Percentiles rank a stretch among this genome's conserved stretches.
phyloP scores from a whole-genome alignment of 2,888 invertebrate genomes.

The Macaria notata region DNA sequence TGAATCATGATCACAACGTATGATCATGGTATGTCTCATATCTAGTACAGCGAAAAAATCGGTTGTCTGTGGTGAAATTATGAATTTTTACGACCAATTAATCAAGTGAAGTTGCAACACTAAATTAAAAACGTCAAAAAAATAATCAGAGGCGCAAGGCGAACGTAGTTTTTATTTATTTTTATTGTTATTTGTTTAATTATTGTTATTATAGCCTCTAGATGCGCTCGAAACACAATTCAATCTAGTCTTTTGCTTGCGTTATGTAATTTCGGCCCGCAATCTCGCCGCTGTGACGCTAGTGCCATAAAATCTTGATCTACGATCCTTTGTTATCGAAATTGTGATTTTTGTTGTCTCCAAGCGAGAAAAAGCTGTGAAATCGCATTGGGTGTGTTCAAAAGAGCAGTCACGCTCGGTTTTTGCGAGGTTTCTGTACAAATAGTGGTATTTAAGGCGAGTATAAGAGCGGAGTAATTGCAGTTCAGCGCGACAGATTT shows the following conservation, averaged over 20 bases:
- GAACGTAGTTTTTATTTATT: constrained; percentile 62
- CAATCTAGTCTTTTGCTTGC: constrained; percentile 67
- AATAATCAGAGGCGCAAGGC: constrained; percentile 73
- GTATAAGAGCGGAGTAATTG: neutral
- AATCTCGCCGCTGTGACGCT: constrained; percentile 59
- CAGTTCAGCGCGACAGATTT: constrained; percentile 40
- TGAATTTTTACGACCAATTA: constrained; percentile 70
- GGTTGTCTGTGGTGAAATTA: constrained; percentile 54
- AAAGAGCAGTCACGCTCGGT: constrained; percentile 28
- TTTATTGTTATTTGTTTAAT: constrained; percentile 69
- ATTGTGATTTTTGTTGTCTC: constrained; percentile 50
- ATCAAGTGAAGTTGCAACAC: constrained; percentile 71
- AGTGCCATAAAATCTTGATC: constrained; percentile 72
- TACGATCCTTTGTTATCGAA: constrained; percentile 70
- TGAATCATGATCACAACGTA: neutral
- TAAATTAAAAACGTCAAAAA: constrained; percentile 77
- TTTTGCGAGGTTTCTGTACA: constrained; percentile 19
- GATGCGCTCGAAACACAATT: constrained; percentile 58
- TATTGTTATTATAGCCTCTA: constrained; percentile 54
- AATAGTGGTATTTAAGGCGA: neutral
- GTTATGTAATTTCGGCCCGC: constrained; percentile 58
- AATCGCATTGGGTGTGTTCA: constrained; percentile 31
- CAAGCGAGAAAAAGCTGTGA: constrained; percentile 34
- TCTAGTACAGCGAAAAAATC: neutral
- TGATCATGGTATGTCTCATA: neutral